These are phyloP conservation scores for Cecidostiba fungosa DNA, from an alignment of 2,888 invertebrate genomes.

Conservation along the genomic window DNA sequence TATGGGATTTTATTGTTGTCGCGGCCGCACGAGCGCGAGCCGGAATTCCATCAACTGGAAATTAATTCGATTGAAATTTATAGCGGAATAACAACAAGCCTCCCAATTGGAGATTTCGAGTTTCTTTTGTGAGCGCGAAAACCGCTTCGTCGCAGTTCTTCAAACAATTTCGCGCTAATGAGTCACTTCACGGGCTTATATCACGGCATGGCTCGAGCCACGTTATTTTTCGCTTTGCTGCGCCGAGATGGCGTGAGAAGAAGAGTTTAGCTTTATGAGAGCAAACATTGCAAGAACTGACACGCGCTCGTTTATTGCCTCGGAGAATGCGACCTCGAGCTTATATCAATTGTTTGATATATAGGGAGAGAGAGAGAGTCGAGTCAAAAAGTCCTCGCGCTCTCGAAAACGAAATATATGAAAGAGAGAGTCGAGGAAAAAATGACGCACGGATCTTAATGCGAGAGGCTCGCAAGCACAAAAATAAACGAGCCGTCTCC, in stretches of 20 bases:
- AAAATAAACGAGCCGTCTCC: conserved; percentile 10
- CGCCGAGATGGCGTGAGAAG: conserved; percentile 39
- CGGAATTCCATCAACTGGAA: conserved; percentile 51
- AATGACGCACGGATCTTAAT: background rate
- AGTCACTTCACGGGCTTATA: conserved; percentile 35
- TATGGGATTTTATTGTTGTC: background rate
- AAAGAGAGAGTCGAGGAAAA: background rate
- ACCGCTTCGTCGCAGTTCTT: background rate
- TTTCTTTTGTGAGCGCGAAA: too few species aligned
- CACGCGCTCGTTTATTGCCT: conserved; percentile 23
- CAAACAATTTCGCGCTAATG: conserved; percentile 25
- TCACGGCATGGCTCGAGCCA: background rate
- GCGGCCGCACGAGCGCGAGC: background rate
- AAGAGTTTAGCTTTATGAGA: conserved; percentile 30
- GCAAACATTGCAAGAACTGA: conserved; percentile 38
- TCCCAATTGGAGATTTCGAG: background rate
- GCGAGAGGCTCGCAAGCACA: background rate
- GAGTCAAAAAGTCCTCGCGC: background rate
- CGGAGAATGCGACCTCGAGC: background rate
- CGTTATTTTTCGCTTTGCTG: background rate
- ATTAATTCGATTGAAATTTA: conserved; percentile 61
- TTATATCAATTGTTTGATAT: background rate
- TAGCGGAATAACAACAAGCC: conserved; percentile 41
- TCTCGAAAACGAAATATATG: background rate
- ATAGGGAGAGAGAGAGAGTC: background rate